These are phyloP conservation scores for Amniataba percoides DNA, from an alignment of 2,797 vertebrate genomes.

Conservation along the genomic window DNA sequence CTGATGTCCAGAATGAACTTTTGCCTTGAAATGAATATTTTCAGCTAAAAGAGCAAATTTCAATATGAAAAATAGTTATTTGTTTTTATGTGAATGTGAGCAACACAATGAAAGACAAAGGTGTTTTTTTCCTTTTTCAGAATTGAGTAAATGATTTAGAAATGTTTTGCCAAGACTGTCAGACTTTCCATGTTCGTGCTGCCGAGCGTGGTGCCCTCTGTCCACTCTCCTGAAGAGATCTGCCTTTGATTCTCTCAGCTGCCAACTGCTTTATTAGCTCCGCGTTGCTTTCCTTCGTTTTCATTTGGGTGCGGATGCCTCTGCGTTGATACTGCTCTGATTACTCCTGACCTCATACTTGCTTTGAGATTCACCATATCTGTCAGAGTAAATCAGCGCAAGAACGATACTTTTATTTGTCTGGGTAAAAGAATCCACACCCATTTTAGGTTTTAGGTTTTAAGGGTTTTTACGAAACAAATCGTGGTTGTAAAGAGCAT, in stretches of 20 bases:
- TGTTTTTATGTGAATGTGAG: too few relatives aligned
- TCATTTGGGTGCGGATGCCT: conserved; percentile 12
- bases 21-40: not conserved
- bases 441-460: too few relatives aligned
- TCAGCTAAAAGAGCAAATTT: not conserved
- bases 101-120: too few relatives aligned
- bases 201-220: too few relatives aligned
- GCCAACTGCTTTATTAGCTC: conserved; percentile 1
- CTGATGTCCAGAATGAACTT: not conserved
- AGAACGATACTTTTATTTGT: not conserved
- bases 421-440: too few relatives aligned
- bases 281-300: not conserved
- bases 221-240: not conserved
- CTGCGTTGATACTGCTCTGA: not conserved
- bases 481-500: not conserved
- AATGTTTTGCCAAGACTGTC: not conserved
- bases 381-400: not conserved
- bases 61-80: too few relatives aligned
- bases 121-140: too few relatives aligned
- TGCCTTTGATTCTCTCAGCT: conserved; percentile 2
- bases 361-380: conserved; percentile 4
- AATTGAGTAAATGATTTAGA: not conserved
- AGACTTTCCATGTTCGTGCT: not conserved
- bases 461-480: not conserved
- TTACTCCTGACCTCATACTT: not conserved